Evolutionary conservation across 1,140 invertebrate genomes (phyloP).

Genomic region (Cyclina sinensis): DNA sequence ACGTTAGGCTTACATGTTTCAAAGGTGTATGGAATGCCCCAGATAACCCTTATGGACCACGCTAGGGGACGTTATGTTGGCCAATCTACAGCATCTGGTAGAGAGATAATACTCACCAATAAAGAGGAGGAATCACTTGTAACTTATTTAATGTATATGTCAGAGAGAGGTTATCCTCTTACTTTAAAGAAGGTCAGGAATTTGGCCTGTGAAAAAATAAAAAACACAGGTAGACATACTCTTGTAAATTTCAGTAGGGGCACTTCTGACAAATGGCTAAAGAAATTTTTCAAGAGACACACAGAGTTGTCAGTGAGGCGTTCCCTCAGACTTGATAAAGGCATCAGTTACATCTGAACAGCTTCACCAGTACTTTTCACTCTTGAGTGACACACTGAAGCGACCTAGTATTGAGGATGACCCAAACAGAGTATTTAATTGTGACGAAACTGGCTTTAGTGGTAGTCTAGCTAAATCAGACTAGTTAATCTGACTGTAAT

Average conservation of each 20-base stretch:
- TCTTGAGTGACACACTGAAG: background rate
- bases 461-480: background rate
- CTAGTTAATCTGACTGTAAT: background rate
- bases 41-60: background rate
- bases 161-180: too few species aligned
- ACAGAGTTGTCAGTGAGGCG: too few species aligned
- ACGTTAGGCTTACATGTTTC: background rate
- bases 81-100: background rate
- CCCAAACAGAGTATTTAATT: background rate
- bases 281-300: too few species aligned
- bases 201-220: too few species aligned
- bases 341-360: background rate
- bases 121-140: background rate
- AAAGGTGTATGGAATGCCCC: background rate
- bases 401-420: background rate
- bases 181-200: too few species aligned
- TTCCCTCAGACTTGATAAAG: too few species aligned
- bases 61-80: background rate
- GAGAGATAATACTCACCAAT: background rate
- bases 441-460: conserved; percentile 9
- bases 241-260: too few species aligned
- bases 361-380: background rate
- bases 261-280: too few species aligned
- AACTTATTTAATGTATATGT: background rate
- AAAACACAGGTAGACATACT: too few species aligned